A percentile compares a stretch with the other conserved stretches of the same genome.
Evolutionary conservation across 1,140 invertebrate genomes (phyloP).

Genomic region (Hycleus phaleratus): DNA sequence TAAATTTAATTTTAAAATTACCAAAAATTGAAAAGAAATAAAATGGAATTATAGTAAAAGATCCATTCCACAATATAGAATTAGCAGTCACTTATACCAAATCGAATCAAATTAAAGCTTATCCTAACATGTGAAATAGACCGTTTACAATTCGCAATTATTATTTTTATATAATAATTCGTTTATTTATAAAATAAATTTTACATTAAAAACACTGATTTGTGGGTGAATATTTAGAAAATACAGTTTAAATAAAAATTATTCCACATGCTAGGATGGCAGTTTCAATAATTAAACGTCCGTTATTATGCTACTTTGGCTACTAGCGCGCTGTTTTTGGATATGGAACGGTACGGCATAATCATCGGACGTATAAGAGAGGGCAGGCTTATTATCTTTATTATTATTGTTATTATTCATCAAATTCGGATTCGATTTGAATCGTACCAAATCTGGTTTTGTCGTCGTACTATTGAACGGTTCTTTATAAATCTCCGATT

Average conservation of each 20-base stretch:
- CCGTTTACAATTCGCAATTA: slow-evolving; percentile 1
- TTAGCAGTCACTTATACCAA: slow-evolving; percentile 12
- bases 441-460: slow-evolving; percentile 5
- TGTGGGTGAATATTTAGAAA: slow-evolving; percentile 4
- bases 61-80: slow-evolving; percentile 30
- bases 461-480: background rate
- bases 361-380: slow-evolving; percentile 22
- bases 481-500: background rate
- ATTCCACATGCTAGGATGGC: slow-evolving; percentile 20
- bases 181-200: background rate
- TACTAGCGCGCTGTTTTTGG: slow-evolving; percentile 22
- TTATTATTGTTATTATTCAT: background rate
- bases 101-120: background rate
- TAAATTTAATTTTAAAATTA: slow-evolving; percentile 34
- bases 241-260: background rate
- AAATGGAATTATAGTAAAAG: slow-evolving; percentile 8
- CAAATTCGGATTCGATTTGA: slow-evolving; percentile 6
- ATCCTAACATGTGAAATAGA: slow-evolving; percentile 29
- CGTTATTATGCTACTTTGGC: slow-evolving; percentile 33
- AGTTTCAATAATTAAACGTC: slow-evolving; percentile 21
- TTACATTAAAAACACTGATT: background rate
- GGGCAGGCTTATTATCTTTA: background rate
- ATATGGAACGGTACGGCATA: slow-evolving; percentile 17
- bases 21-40: background rate
- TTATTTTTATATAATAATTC: background rate